Evolutionary conservation across 2,113 vertebrate species (phyloP).

Genomic region (Onychorhynchus coronatus): DNA sequence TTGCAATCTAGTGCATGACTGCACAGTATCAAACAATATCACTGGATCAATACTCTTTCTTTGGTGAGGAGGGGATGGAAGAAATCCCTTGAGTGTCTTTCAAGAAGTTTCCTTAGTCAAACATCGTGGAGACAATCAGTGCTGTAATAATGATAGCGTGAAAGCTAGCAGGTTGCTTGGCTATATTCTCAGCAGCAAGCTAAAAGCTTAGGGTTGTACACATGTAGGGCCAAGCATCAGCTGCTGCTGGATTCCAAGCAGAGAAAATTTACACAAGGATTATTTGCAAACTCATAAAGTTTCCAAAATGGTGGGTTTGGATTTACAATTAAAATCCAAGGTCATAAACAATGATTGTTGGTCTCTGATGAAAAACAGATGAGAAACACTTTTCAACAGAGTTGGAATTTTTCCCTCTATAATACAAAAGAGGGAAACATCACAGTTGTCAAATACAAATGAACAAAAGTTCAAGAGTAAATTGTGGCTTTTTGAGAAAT

Average conservation of each 20-base stretch:
- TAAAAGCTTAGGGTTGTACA: neutral
- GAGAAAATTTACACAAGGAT: neutral
- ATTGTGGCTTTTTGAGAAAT: neutral
- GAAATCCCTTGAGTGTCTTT: neutral
- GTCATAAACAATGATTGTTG: neutral
- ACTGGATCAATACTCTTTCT: neutral
- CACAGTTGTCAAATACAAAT: neutral
- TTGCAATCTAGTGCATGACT: neutral
- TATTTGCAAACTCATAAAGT: neutral
- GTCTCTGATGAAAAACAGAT: neutral
- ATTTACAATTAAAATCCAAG: neutral
- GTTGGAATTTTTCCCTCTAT: neutral
- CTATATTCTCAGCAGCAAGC: neutral
- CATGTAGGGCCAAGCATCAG: neutral
- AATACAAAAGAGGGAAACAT: neutral
- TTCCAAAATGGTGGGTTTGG: neutral
- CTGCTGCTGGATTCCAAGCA: neutral
- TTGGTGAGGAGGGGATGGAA: neutral
- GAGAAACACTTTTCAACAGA: neutral
- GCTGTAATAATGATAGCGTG: neutral
- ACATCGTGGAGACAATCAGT: neutral
- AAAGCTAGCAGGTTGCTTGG: neutral
- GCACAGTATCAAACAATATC: neutral
- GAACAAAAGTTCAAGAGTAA: neutral
- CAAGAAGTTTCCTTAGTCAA: neutral